phyloP scores from a whole-genome alignment of 2,797 vertebrate genomes.

The Periophthalmus magnuspinnatus region DNA sequence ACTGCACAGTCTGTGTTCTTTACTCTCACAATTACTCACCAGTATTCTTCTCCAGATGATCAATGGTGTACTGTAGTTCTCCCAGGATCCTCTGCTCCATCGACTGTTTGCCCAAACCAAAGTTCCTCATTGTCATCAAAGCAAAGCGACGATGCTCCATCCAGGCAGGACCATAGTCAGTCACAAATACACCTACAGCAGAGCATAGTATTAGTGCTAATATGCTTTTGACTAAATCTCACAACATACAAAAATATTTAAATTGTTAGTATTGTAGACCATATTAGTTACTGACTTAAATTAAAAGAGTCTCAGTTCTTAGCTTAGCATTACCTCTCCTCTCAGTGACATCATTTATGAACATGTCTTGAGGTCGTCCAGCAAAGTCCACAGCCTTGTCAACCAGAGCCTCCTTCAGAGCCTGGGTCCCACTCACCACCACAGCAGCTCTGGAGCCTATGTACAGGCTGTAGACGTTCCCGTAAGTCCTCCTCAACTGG shows the following conservation, averaged over 20 bases:
- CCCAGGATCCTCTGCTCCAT: constrained; percentile 75
- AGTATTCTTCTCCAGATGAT: constrained; percentile 48
- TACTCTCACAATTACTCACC: constrained; percentile 55
- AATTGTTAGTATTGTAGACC: neutral
- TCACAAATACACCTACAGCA: constrained; percentile 63
- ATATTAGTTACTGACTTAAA: too few relatives aligned
- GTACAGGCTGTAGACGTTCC: constrained; percentile 71
- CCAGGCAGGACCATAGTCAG: constrained; percentile 67
- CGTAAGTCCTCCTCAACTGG: constrained; percentile 66
- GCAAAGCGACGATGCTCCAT: constrained; percentile 76
- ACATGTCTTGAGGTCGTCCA: constrained; percentile 67
- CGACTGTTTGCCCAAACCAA: constrained; percentile 76
- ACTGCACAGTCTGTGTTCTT: too few relatives aligned
- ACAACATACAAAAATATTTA: too few relatives aligned
- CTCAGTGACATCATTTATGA: constrained; percentile 34
- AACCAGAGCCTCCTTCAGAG: constrained; percentile 74
- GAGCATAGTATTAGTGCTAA: constrained; percentile 41
- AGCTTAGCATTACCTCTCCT: constrained; percentile 49
- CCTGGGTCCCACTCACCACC: constrained; percentile 72
- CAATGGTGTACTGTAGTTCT: constrained; percentile 55
- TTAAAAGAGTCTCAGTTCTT: too few relatives aligned
- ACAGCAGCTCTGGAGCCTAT: constrained; percentile 60
- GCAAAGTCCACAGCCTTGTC: constrained; percentile 58
- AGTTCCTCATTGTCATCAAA: constrained; percentile 73
- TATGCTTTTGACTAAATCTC: too few relatives aligned